Conservation (phyloP, 2,888 invertebrate species). For the Cheilosia variabilis region DNA sequence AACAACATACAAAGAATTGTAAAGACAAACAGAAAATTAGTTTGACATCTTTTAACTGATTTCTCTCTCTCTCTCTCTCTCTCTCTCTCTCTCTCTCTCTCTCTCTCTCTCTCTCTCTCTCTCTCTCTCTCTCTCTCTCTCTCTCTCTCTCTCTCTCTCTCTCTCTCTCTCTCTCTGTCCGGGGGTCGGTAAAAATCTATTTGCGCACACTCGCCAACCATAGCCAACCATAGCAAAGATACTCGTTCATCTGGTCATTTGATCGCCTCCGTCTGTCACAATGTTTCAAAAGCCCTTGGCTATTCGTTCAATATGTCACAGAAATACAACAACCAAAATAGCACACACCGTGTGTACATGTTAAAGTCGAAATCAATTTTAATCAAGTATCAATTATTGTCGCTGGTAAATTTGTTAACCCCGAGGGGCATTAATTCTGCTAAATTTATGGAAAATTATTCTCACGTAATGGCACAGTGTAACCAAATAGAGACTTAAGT, state of each 20-base stretch:
- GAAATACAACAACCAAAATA: constrained; percentile 4
- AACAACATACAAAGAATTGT: background rate
- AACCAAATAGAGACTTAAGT: background rate
- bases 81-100: constrained; percentile 5
- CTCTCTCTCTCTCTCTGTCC: background rate
- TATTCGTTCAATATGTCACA: constrained; percentile 20
- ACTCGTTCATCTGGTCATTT: constrained; percentile 3
- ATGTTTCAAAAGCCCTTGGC: background rate
- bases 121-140: constrained; percentile 5
- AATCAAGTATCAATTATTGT: constrained; percentile 47
- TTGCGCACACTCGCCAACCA: background rate
- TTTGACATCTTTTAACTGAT: background rate
- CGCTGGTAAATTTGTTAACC: constrained; percentile 28
- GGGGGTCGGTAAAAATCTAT: background rate
- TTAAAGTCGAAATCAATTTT: constrained; percentile 29
- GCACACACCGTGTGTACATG: background rate
- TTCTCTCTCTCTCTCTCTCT: background rate
- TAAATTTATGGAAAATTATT: background rate
- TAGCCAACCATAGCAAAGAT: constrained; percentile 2
- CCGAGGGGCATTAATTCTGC: constrained; percentile 25
- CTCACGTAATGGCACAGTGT: background rate
- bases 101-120: constrained; percentile 6
- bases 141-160: constrained; percentile 6
- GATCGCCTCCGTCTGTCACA: background rate
- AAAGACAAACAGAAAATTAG: background rate